phyloP scores from a whole-genome alignment of 2,113 vertebrate genomes.

The Jaculus jaculus region DNA sequence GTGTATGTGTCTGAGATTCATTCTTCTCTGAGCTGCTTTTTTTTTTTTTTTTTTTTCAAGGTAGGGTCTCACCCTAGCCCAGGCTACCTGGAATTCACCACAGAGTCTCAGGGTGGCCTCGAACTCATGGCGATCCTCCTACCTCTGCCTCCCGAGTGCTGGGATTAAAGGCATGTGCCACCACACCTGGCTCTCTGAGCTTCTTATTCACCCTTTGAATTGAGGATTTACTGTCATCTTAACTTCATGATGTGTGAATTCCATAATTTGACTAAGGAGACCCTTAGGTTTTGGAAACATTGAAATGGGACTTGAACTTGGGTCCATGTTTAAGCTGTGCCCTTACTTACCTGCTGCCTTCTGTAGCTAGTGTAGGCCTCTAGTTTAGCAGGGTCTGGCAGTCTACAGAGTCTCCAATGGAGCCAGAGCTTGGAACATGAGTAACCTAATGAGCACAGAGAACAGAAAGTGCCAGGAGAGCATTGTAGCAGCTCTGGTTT shows the following conservation, averaged over 20 bases:
- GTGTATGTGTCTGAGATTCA: neutral
- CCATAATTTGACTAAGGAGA: neutral
- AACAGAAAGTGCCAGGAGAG: accelerated
- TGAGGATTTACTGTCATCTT: neutral
- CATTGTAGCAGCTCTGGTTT: accelerated
- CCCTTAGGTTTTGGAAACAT: neutral
- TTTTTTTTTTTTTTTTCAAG: no score
- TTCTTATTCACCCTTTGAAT: neutral
- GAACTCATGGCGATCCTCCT: no score
- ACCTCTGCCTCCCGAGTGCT: no score
- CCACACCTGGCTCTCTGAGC: neutral
- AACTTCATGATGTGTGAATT: neutral
- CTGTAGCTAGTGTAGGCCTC: neutral
- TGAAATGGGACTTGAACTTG: neutral
- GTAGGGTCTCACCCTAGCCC: no score
- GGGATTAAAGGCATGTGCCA: no score
- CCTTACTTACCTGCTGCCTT: no score
- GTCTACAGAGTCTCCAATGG: neutral
- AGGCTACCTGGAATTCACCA: no score
- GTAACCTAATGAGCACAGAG: accelerated
- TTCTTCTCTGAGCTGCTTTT: neutral
- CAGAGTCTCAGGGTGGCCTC: no score
- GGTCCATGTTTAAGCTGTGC: neutral
- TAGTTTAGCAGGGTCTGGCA: neutral
- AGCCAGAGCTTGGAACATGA: no score